A percentile compares a stretch with the other conserved stretches of the same genome.
Evolutionary conservation across 2,113 vertebrate species (phyloP).

Genomic region (Crotalus horridus): DNA sequence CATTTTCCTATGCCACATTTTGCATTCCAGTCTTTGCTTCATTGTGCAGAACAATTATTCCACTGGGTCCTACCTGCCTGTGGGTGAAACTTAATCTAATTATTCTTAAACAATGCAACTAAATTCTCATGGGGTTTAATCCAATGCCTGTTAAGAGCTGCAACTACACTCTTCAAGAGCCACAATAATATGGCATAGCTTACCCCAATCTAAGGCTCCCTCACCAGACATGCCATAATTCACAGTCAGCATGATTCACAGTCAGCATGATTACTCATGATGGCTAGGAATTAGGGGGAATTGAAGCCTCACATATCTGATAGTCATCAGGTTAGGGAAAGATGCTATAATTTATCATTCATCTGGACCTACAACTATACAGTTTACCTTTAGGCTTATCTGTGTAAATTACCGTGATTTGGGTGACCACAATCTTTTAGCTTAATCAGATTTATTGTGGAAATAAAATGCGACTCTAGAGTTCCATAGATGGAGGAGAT

Average conservation of each 20-base stretch:
- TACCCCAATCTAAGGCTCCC: background rate
- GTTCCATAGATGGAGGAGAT: background rate
- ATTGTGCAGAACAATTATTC: background rate
- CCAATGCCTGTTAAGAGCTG: background rate
- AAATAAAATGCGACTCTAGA: background rate
- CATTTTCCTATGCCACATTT: background rate
- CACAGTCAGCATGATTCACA: background rate
- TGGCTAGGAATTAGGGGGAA: background rate
- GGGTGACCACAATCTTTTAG: background rate
- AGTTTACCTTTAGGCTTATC: background rate
- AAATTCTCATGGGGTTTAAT: background rate
- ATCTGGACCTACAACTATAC: background rate
- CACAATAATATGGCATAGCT: background rate
- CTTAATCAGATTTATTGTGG: background rate
- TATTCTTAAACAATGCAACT: background rate
- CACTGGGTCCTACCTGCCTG: background rate
- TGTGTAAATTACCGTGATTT: background rate
- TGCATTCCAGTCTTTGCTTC: background rate
- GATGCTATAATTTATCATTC: background rate
- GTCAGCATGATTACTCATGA: background rate
- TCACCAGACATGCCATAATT: background rate
- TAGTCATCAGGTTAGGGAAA: background rate
- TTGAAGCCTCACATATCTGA: background rate
- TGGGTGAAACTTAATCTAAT: background rate
- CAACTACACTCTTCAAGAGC: background rate